Evolutionary conservation across 2,797 vertebrate species (phyloP).

Genomic region (Peromyscus aztecus): DNA sequence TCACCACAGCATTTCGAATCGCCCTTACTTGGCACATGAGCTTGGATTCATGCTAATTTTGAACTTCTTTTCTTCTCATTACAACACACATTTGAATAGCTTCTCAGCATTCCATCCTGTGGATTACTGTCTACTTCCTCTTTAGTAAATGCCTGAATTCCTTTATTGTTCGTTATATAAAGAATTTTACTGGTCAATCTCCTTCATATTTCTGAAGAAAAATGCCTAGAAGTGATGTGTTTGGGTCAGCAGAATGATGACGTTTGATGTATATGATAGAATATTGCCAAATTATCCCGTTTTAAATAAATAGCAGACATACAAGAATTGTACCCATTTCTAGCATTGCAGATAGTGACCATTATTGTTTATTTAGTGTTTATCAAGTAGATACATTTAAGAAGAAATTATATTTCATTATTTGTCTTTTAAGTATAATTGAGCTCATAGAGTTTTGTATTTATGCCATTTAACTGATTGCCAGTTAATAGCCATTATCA

Average conservation of each 20-base stretch:
- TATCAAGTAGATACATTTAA: background rate
- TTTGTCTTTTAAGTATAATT: background rate
- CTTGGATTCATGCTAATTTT: background rate
- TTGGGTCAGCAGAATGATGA: background rate
- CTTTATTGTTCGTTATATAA: background rate
- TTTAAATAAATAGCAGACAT: background rate
- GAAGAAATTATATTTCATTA: background rate
- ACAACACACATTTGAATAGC: background rate
- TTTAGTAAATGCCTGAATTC: background rate
- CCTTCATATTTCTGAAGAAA: conserved; percentile 17
- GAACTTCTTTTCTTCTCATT: conserved; percentile 44
- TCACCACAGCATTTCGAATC: background rate
- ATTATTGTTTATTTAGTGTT: background rate
- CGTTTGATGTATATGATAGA: conserved; percentile 1
- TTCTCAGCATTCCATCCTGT: background rate
- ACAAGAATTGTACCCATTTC: background rate
- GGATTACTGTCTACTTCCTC: background rate
- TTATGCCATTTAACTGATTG: conserved; percentile 7
- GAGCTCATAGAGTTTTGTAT: conserved; percentile 2
- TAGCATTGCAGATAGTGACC: background rate
- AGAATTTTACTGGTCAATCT: background rate
- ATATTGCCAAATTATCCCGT: background rate
- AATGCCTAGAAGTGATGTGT: background rate
- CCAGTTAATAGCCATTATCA: conserved; percentile 6
- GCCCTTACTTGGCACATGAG: background rate